Conservation (phyloP, 2,797 vertebrate genomes). For the Steatocranus sp. region DNA sequence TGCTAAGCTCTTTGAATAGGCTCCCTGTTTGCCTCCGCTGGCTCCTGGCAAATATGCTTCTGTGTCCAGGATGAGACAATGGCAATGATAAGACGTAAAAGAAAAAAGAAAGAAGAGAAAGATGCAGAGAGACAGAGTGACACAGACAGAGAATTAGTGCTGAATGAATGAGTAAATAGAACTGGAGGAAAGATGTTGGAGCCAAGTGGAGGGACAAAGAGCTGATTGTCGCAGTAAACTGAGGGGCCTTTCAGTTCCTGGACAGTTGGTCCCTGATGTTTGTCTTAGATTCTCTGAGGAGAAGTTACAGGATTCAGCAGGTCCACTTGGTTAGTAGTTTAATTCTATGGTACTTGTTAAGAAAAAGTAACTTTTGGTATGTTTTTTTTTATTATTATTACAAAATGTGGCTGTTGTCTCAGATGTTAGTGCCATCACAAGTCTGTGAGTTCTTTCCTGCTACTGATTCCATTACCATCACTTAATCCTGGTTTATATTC, state of each 20-base stretch:
- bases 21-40: conserved; percentile 33
- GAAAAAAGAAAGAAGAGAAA: not conserved
- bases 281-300: conserved; percentile 23
- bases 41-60: conserved; percentile 53
- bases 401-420: not conserved
- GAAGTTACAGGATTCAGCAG: not conserved
- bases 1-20: conserved; percentile 39
- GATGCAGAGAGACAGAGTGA: not conserved
- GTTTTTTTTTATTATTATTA: not conserved
- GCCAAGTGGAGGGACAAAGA: conserved; percentile 58
- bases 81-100: conserved; percentile 5
- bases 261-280: conserved; percentile 37
- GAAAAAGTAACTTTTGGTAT: not conserved
- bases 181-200: conserved; percentile 52
- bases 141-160: conserved; percentile 7
- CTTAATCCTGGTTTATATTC: not conserved
- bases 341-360: not conserved
- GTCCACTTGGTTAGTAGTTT: not conserved
- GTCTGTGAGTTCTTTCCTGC: not conserved
- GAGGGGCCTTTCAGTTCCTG: conserved; percentile 23
- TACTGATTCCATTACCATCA: not conserved
- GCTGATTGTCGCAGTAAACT: conserved; percentile 28
- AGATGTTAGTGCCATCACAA: not conserved
- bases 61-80: conserved; percentile 37
- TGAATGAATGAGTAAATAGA: conserved; percentile 62